Percentiles rank a stretch among this genome's conserved stretches.
Evolutionary conservation across 2,113 vertebrate genomes (phyloP).

Genomic region (Benitochromis conjunctus): DNA sequence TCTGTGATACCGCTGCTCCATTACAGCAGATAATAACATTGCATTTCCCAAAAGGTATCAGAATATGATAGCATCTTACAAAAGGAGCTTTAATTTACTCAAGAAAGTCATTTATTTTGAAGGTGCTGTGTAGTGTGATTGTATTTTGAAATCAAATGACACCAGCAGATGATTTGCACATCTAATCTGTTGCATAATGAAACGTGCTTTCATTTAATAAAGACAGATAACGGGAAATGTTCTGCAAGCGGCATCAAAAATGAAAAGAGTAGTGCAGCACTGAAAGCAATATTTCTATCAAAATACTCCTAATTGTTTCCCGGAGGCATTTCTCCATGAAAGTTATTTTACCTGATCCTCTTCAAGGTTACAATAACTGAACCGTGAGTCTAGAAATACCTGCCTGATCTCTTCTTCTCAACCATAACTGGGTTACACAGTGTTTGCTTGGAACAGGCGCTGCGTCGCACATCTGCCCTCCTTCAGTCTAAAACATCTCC

Average conservation of each 20-base stretch:
- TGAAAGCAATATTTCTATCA: not conserved
- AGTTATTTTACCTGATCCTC: not conserved
- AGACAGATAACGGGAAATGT: not conserved
- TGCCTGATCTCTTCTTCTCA: not conserved
- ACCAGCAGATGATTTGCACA: not conserved
- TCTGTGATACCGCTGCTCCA: not conserved
- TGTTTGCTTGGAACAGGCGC: not conserved
- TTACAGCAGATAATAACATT: not conserved
- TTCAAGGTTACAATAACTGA: not conserved
- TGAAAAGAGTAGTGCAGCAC: not conserved
- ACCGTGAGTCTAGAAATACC: not conserved
- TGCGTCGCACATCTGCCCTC: not conserved
- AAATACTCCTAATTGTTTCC: not conserved
- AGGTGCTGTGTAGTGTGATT: not conserved
- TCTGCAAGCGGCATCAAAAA: not conserved
- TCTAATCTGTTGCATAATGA: not conserved
- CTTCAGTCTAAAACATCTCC: not conserved
- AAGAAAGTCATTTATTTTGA: not conserved
- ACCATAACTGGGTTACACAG: not conserved
- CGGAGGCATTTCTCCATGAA: not conserved
- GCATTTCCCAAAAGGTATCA: not conserved
- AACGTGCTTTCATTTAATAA: not conserved
- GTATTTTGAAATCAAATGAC: not conserved
- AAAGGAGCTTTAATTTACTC: not conserved
- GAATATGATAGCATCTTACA: not conserved